Evolutionary conservation across 92 coral and sea anemone species (phyloP).

Genomic region (Heliopora coerulea): DNA sequence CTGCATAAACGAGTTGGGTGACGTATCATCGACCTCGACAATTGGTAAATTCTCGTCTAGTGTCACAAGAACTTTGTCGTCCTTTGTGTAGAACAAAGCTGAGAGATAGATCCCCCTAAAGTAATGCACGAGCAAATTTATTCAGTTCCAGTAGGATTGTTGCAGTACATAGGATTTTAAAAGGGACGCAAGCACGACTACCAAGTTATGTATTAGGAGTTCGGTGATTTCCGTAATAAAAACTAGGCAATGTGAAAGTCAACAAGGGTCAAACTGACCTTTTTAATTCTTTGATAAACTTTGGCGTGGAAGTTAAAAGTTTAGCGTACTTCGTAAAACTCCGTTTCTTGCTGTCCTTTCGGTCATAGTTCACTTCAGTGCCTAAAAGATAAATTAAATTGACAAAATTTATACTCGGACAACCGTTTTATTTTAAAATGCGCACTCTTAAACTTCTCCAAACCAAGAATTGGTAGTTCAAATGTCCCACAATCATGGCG

Average conservation of each 20-base stretch:
- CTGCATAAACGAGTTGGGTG: constrained; percentile 83
- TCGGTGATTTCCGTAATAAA: background rate
- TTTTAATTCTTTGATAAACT: constrained; percentile 80
- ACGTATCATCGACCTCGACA: constrained; percentile 86
- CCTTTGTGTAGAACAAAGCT: constrained; percentile 79
- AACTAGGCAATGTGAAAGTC: background rate
- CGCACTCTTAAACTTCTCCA: no score
- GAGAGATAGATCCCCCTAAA: constrained; percentile 94
- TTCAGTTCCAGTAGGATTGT: background rate
- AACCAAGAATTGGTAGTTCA: no score
- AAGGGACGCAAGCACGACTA: no score
- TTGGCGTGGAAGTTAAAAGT: constrained; percentile 87
- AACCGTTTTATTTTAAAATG: no score
- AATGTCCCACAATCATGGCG: no score
- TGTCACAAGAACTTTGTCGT: constrained; percentile 84
- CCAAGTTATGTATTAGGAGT: no score
- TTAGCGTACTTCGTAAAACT: constrained; percentile 92
- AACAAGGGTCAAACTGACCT: constrained; percentile 49
- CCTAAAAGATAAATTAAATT: background rate
- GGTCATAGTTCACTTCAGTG: constrained; percentile 15
- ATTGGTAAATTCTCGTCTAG: constrained; percentile 89
- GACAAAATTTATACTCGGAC: no score
- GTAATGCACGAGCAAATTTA: background rate
- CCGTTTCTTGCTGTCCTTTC: constrained; percentile 81
- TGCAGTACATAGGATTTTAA: background rate